phyloP scores from a whole-genome alignment of 2,888 invertebrate genomes.

The Netelia inedita region DNA sequence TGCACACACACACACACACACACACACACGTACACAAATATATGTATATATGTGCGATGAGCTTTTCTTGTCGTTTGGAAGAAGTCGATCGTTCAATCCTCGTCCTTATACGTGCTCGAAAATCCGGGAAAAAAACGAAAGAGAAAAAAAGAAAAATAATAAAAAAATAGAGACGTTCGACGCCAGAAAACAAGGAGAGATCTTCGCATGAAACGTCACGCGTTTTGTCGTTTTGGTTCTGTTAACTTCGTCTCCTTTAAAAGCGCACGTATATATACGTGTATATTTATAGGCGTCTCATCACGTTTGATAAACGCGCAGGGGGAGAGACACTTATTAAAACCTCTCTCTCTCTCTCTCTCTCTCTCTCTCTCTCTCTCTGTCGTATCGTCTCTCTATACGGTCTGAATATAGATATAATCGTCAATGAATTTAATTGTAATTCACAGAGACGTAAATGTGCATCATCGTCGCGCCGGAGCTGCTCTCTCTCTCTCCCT shows the following conservation, averaged over 20 bases:
- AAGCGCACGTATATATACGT: background rate
- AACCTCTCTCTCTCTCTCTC: background rate
- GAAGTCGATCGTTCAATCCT: slow-evolving; percentile 67
- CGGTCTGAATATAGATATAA: slow-evolving; percentile 36
- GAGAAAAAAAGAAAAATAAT: slow-evolving; percentile 3
- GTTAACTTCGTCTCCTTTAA: no score
- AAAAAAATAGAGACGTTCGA: slow-evolving; percentile 1
- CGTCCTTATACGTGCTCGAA: slow-evolving; percentile 57
- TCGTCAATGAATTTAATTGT: slow-evolving; percentile 59
- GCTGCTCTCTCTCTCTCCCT: background rate
- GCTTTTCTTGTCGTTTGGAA: slow-evolving; percentile 64
- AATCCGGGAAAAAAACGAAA: background rate
- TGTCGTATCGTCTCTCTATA: background rate
- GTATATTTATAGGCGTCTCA: slow-evolving; percentile 24
- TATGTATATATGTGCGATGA: slow-evolving; percentile 15
- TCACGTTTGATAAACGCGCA: background rate
- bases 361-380: background rate
- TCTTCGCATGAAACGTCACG: slow-evolving; percentile 14
- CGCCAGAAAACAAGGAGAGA: background rate
- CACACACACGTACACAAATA: background rate
- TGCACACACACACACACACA: background rate
- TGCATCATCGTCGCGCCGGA: slow-evolving; percentile 37
- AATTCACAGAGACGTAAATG: slow-evolving; percentile 55
- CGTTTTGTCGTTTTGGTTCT: background rate
- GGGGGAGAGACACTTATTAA: no score